These are phyloP conservation scores for Chrysaora quinquecirrha DNA, from an alignment of 30 jellyfish, hydroid and myxozoan genomes.

Conservation along the genomic window DNA sequence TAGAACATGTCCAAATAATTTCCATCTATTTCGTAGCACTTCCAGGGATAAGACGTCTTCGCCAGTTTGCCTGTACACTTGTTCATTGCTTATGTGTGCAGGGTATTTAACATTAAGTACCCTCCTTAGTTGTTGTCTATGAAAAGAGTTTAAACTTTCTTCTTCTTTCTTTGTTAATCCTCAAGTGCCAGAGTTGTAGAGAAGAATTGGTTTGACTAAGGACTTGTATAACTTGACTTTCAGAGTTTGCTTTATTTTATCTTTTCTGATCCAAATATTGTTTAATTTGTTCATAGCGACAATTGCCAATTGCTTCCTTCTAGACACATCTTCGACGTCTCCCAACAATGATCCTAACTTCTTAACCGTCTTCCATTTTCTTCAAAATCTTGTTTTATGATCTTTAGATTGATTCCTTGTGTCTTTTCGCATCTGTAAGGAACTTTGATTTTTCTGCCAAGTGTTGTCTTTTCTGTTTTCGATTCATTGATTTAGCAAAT, in stretches of 20 bases:
- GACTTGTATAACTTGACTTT: background rate
- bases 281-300: constrained; percentile 38
- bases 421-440: constrained; percentile 61
- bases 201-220: constrained; percentile 44
- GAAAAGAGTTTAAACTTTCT: constrained; percentile 35
- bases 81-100: too few species aligned
- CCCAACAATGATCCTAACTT: too few species aligned
- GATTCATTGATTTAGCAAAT: too few species aligned
- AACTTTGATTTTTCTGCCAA: constrained; percentile 37
- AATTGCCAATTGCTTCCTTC: constrained; percentile 46
- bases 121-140: constrained; percentile 45
- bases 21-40: too few species aligned
- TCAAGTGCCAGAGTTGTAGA: constrained; percentile 38
- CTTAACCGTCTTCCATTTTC: constrained; percentile 52
- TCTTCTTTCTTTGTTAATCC: constrained; percentile 59
- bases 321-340: constrained; percentile 55
- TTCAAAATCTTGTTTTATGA: constrained; percentile 36
- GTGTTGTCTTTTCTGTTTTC: constrained; percentile 45
- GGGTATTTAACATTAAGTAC: constrained; percentile 29
- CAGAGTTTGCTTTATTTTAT: constrained; percentile 44
- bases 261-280: constrained; percentile 49
- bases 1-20: too few species aligned
- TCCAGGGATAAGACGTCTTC: too few species aligned
- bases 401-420: constrained; percentile 53
- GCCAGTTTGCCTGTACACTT: too few species aligned